Percentiles rank a stretch among this genome's conserved stretches.
phyloP scores from a whole-genome alignment of 1,140 invertebrate species.

The Drosophila biarmipes region DNA sequence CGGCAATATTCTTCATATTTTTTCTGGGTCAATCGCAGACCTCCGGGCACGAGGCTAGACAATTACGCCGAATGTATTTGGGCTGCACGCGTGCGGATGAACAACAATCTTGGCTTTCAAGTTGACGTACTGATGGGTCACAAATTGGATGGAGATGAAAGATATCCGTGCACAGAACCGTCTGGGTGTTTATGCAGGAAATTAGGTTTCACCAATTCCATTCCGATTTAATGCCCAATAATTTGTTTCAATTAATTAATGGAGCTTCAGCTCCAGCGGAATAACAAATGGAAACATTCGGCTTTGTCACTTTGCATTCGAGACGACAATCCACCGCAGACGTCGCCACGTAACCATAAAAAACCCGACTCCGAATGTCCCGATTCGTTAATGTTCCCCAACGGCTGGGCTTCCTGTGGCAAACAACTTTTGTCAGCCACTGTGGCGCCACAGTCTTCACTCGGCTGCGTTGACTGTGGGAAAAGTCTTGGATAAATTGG shows the following conservation, averaged over 20 bases:
- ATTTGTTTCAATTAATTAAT: slow-evolving; percentile 38
- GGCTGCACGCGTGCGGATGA: slow-evolving; percentile 2
- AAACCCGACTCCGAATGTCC: slow-evolving; percentile 19
- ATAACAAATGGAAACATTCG: slow-evolving; percentile 32
- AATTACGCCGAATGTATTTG: slow-evolving; percentile 17
- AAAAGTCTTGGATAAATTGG: slow-evolving; percentile 38
- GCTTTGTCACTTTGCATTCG: slow-evolving; percentile 62
- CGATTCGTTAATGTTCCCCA: slow-evolving; percentile 22
- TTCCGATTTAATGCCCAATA: slow-evolving; percentile 11
- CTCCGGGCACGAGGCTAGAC: slow-evolving; percentile 9
- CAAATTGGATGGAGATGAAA: background rate
- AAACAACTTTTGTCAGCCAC: slow-evolving; percentile 67
- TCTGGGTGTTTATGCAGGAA: background rate
- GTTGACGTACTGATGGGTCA: slow-evolving; percentile 14
- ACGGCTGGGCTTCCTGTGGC: slow-evolving; percentile 61
- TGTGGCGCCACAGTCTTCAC: slow-evolving; percentile 45
- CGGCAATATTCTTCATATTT: slow-evolving; percentile 16
- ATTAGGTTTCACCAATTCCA: background rate
- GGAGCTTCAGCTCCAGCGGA: slow-evolving; percentile 11
- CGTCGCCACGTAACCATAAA: slow-evolving; percentile 36
- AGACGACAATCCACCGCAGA: slow-evolving; percentile 33
- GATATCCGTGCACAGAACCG: background rate
- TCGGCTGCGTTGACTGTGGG: slow-evolving; percentile 44
- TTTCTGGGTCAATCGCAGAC: slow-evolving; percentile 29
- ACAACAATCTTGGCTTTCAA: slow-evolving; percentile 14